phyloP scores from a whole-genome alignment of 2,888 invertebrate genomes.

The Myathropa florea region DNA sequence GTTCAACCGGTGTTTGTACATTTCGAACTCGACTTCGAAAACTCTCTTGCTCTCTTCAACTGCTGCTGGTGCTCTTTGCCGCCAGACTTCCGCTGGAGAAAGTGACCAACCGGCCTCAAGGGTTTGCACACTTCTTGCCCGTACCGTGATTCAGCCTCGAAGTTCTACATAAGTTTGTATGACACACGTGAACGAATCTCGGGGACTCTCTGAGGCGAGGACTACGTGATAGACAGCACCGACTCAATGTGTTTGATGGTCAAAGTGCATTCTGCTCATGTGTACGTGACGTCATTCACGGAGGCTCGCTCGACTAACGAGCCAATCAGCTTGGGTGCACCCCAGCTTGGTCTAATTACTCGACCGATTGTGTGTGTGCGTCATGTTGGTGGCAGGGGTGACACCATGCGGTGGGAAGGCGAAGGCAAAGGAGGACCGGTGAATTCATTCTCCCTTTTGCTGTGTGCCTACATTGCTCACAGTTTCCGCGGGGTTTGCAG shows the following conservation, averaged over 20 bases:
- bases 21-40: conserved; percentile 27
- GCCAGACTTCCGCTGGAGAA: neutral
- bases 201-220: conserved; percentile 11
- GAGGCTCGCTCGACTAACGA: conserved; percentile 53
- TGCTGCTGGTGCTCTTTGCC: neutral
- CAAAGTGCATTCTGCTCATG: conserved; percentile 25
- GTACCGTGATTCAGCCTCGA: neutral
- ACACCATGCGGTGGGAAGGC: neutral
- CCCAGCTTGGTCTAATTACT: neutral
- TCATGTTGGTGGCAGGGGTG: neutral
- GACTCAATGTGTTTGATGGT: conserved; percentile 18
- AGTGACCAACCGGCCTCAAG: neutral
- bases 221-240: conserved; percentile 48
- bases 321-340: conserved; percentile 49
- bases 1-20: neutral
- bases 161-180: neutral
- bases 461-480: neutral
- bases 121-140: neutral
- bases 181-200: neutral
- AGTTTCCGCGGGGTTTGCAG: neutral
- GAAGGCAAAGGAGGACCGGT: neutral
- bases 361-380: neutral
- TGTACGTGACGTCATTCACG: conserved; percentile 67
- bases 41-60: neutral
- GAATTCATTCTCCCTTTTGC: neutral